Evolutionary conservation across 2,888 invertebrate genomes (phyloP).

Genomic region (Cryptophagus acutangulus): DNA sequence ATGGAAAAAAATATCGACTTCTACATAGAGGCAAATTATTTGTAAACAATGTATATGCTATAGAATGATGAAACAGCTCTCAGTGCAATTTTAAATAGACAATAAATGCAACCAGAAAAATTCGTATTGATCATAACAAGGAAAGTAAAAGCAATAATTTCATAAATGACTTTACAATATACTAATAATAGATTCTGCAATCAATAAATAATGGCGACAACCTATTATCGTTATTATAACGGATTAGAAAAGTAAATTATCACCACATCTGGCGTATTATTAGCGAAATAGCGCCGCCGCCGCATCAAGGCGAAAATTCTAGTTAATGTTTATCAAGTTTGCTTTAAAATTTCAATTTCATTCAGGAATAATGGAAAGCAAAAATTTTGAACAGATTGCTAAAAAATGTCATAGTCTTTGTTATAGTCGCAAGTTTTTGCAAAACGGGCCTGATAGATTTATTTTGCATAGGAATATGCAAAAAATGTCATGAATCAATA

Average conservation of each 20-base stretch:
- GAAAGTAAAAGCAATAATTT: conserved; percentile 1
- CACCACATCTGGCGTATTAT: no score
- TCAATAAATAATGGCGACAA: no score
- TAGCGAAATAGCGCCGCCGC: no score
- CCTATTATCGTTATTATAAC: no score
- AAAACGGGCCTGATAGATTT: conserved; percentile 1
- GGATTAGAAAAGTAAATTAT: no score
- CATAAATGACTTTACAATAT: background rate
- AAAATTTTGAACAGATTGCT: no score
- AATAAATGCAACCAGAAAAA: background rate
- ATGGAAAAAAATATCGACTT: background rate
- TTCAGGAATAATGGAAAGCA: no score
- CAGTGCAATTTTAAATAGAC: background rate
- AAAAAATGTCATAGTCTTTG: no score
- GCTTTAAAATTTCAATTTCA: no score
- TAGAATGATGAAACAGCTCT: background rate
- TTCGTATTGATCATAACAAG: background rate
- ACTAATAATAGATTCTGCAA: background rate
- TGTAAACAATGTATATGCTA: background rate
- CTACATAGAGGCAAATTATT: background rate
- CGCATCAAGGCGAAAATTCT: no score
- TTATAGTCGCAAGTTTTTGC: background rate
- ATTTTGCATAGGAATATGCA: conserved; percentile 1
- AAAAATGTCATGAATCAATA: conserved; percentile 12
- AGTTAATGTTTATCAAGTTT: no score